Evolutionary conservation across 2,797 vertebrate genomes (phyloP).

Genomic region (Micromesistius poutassou): DNA sequence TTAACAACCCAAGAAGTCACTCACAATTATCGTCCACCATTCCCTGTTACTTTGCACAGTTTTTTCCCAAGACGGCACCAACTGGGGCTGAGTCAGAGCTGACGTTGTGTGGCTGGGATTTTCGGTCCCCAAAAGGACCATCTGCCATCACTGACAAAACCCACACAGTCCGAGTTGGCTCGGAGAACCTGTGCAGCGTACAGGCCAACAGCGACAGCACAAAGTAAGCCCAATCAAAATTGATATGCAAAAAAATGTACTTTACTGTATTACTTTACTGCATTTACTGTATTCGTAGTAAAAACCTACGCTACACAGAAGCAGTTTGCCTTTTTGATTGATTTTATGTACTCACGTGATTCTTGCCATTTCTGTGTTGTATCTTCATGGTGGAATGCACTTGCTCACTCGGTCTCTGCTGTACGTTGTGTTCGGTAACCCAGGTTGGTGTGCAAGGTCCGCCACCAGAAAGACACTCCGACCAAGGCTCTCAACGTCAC

Average conservation of each 20-base stretch:
- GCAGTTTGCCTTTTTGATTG: too few species aligned
- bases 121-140: conserved; percentile 57
- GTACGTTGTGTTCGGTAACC: neutral
- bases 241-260: neutral
- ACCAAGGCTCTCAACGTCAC: conserved; percentile 66
- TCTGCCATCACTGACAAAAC: conserved; percentile 33
- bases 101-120: conserved; percentile 83
- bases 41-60: conserved; percentile 64
- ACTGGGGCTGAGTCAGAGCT: conserved; percentile 74
- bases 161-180: conserved; percentile 71
- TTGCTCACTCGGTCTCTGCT: neutral
- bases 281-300: too few species aligned
- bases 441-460: conserved; percentile 82
- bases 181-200: conserved; percentile 61
- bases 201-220: conserved; percentile 55
- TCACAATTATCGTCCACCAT: neutral
- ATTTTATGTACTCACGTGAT: too few species aligned
- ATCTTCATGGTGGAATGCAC: too few species aligned
- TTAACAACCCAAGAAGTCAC: neutral
- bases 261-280: too few species aligned
- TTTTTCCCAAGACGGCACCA: conserved; percentile 79
- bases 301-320: too few species aligned
- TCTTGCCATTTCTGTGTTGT: too few species aligned
- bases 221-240: conserved; percentile 58
- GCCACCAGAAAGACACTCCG: conserved; percentile 13